Conservation (phyloP, 2,888 invertebrate species). For the Seira ritae region DNA sequence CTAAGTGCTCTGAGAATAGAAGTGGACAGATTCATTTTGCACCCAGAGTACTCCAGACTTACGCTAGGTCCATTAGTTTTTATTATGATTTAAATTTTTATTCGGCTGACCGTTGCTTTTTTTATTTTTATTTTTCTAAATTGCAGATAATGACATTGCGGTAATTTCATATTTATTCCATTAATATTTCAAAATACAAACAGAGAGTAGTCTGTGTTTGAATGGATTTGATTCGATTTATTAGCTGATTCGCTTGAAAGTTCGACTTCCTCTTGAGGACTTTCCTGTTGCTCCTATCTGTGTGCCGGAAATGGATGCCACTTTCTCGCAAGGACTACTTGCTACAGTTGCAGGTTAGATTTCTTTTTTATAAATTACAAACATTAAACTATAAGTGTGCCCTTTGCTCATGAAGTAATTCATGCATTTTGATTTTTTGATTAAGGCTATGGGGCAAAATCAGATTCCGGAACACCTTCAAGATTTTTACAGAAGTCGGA, state of each 20-base stretch:
- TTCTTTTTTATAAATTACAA: slow-evolving; percentile 16
- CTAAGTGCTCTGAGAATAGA: slow-evolving; percentile 28
- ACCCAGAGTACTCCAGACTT: slow-evolving; percentile 61
- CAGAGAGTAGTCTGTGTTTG: not conserved
- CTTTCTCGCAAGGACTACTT: slow-evolving; percentile 57
- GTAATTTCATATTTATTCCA: slow-evolving; percentile 35
- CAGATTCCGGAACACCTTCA: slow-evolving; percentile 46
- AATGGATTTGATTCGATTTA: slow-evolving; percentile 3
- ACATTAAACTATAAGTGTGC: too few species aligned
- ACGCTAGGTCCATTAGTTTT: slow-evolving; percentile 37
- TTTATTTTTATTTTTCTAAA: slow-evolving; percentile 9
- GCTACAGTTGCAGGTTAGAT: slow-evolving; percentile 67
- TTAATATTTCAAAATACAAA: not conserved
- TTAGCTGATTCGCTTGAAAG: slow-evolving; percentile 40
- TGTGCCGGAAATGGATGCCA: slow-evolving; percentile 61
- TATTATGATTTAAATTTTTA: not conserved
- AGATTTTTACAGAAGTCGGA: slow-evolving; percentile 58
- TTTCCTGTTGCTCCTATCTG: slow-evolving; percentile 68
- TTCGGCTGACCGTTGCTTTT: slow-evolving; percentile 18
- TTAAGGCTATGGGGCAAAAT: slow-evolving; percentile 54
- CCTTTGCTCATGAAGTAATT: too few species aligned
- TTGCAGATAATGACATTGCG: slow-evolving; percentile 70
- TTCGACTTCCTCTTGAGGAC: slow-evolving; percentile 23
- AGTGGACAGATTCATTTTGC: slow-evolving; percentile 65
- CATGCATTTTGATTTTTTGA: too few species aligned